These are phyloP conservation scores for Chrosomus eos DNA, from an alignment of 2,797 vertebrate genomes.

Conservation along the genomic window DNA sequence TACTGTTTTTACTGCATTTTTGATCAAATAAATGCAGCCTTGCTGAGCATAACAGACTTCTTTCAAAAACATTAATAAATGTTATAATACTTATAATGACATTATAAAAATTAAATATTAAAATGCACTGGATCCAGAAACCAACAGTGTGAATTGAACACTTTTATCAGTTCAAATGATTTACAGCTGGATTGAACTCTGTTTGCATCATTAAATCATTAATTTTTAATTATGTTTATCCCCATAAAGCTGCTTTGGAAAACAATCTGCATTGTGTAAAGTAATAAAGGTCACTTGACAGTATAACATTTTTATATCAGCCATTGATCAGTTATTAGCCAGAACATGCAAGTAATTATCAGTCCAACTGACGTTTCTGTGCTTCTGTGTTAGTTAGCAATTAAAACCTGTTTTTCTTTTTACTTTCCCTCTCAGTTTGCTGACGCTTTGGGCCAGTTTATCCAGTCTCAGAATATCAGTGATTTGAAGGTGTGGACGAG, in stretches of 20 bases:
- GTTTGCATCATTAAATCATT: neutral
- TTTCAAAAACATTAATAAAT: neutral
- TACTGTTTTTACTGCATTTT: neutral
- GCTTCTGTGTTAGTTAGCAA: neutral
- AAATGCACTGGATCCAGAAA: neutral
- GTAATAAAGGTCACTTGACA: neutral
- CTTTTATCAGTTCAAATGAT: neutral
- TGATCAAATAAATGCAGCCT: neutral
- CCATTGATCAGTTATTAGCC: neutral
- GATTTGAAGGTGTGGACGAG: constrained; percentile 99
- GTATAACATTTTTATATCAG: neutral
- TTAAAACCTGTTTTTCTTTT: neutral
- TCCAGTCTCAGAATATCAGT: constrained; percentile 88
- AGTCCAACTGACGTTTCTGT: neutral
- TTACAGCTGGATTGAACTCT: neutral
- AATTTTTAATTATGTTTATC: neutral
- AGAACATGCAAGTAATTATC: neutral
- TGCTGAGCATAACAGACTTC: neutral
- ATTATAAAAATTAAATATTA: neutral
- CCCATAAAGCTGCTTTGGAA: neutral
- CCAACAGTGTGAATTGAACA: neutral
- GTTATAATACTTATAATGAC: neutral
- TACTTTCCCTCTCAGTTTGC: constrained; percentile 81
- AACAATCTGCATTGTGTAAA: neutral
- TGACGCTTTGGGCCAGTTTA: constrained; percentile 86